Evolutionary conservation across 2,888 invertebrate genomes (phyloP), one percentile per base, ranked within the genome.

Genomic region (Zygaena filipendulae): DNA sequence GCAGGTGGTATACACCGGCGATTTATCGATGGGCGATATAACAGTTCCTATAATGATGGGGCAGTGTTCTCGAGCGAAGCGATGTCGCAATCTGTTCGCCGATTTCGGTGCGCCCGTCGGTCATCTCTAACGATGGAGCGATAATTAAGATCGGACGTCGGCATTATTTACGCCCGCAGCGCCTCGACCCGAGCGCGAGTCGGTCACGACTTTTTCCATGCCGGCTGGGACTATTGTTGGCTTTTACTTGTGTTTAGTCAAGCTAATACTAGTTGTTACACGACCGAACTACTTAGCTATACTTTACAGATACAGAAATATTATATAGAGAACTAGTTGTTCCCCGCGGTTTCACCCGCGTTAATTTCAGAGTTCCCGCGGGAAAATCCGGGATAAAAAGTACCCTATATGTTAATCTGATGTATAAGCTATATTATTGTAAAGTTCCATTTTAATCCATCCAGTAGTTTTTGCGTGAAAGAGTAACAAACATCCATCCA

Each of bases 101-200:
- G 69, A 68, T 69, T 72, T 69, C 61, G 67, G 68, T 38, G 30
- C 40, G 43, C 58, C 68, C 66, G 63, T 67, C 68, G 71, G 69
- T 72, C 69, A 71, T 72, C 67, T 71, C 72, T 72, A 72, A 72
- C 71, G 75, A 77, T 77, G 63, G 68, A 59, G 59, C 67, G 75
- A 75, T 77, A 77, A 75, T 77, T 77, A 77, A 75, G 74, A 72
- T 74, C 59, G 61, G 72, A 63, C 70, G 60, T 60, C 62, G 59
- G 68, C 61, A 72, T 71, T 75, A 77, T 72, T 75, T 74, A 71
- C 72, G 75, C 75, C 75, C 57, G 67, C 58, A 70, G 75, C 72
- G 58, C 66, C 64, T 61, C 61, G 74, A 68, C 70, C 70, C 52
- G 55, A 45, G 53, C 57, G 52, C 49, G 57, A 66, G 53, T 56